Percentiles rank a stretch among this genome's conserved stretches.
These are phyloP conservation scores for Gobio gobio DNA, from an alignment of 2,113 vertebrate genomes.

Conservation along the genomic window DNA sequence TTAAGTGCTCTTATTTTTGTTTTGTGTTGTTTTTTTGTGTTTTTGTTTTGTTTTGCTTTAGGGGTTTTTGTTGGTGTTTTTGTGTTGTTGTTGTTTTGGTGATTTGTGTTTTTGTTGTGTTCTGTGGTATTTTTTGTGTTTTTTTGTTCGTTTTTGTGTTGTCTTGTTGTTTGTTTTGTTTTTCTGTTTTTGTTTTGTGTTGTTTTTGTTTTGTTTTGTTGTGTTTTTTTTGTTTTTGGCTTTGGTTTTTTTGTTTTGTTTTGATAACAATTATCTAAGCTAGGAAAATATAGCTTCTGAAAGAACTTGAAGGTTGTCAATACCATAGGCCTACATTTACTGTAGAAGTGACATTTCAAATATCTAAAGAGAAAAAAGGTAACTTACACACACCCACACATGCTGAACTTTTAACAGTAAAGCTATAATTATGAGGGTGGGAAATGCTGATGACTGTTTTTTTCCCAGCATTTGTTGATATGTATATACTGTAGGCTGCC, in stretches of 20 bases:
- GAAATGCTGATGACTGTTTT: slow-evolving; percentile 25
- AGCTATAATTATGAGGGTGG: slow-evolving; percentile 20
- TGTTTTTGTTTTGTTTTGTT: too few species aligned
- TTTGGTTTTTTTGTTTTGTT: background rate
- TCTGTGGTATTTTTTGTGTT: too few species aligned
- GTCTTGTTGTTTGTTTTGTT: too few species aligned
- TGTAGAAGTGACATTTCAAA: background rate
- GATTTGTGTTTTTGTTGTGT: too few species aligned
- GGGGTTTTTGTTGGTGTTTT: too few species aligned
- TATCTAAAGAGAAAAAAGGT: background rate
- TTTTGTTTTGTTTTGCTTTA: too few species aligned
- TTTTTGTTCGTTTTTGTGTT: too few species aligned
- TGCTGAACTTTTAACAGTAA: background rate
- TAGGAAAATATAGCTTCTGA: background rate
- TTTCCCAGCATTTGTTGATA: slow-evolving; percentile 29
- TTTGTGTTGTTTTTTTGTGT: too few species aligned
- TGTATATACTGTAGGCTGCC: slow-evolving; percentile 42
- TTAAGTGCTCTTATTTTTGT: too few species aligned
- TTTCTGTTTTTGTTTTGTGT: too few species aligned
- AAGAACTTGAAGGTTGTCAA: background rate
- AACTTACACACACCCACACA: background rate
- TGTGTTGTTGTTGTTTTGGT: too few species aligned
- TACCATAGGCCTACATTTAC: background rate
- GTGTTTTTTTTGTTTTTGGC: too few species aligned
- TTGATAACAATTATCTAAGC: background rate